Evolutionary conservation across 2,797 vertebrate genomes (phyloP).

Genomic region (Malacoctenus gilli): DNA sequence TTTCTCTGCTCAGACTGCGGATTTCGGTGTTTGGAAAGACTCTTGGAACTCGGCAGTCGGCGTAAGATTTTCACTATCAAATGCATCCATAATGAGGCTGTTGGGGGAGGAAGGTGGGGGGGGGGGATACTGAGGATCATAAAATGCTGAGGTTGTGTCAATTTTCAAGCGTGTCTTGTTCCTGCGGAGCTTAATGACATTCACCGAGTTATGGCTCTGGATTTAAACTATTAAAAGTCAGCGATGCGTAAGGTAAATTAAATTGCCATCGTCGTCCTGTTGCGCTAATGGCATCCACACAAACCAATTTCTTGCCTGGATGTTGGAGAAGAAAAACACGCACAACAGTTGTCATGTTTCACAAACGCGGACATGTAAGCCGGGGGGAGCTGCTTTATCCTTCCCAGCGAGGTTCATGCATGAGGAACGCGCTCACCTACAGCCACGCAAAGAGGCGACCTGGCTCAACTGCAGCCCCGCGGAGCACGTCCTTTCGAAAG

Average conservation of each 20-base stretch:
- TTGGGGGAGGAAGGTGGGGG: background rate
- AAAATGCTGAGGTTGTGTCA: conserved; percentile 20
- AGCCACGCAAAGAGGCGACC: too few relatives aligned
- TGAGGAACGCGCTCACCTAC: too few relatives aligned
- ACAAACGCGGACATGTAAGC: background rate
- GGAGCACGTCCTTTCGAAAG: too few relatives aligned
- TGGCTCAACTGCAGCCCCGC: too few relatives aligned
- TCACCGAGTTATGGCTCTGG: conserved; percentile 17
- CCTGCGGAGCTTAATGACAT: conserved; percentile 11
- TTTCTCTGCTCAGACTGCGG: conserved; percentile 3
- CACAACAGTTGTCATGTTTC: background rate
- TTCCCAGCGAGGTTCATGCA: too few relatives aligned
- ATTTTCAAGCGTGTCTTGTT: conserved; percentile 14
- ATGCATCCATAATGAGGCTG: background rate
- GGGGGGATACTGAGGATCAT: background rate
- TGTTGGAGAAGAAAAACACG: background rate
- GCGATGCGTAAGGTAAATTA: background rate
- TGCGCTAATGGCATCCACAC: background rate
- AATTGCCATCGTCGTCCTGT: background rate
- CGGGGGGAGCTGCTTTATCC: too few relatives aligned
- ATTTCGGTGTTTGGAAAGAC: conserved; percentile 16
- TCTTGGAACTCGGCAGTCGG: background rate
- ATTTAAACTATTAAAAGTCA: conserved; percentile 16
- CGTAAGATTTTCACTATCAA: conserved; percentile 14
- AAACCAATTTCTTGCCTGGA: background rate